Conservation (phyloP, 2,888 invertebrate species). For the Dusona sp. region DNA sequence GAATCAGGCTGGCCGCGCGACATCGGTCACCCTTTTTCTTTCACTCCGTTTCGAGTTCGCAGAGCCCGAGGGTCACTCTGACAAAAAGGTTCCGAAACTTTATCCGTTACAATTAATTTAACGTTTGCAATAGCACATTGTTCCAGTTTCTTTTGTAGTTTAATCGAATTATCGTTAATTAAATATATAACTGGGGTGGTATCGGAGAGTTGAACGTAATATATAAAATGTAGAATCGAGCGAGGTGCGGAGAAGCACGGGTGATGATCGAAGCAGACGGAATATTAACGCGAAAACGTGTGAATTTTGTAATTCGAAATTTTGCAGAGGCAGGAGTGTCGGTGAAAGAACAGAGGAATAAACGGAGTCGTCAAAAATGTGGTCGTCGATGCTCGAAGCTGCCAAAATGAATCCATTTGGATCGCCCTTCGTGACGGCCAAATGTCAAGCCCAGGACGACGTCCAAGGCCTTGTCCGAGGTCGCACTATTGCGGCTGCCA, state of each 20-base stretch:
- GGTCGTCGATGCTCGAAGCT: slow-evolving; percentile 84
- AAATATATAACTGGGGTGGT: slow-evolving; percentile 1
- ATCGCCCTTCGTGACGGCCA: slow-evolving; percentile 81
- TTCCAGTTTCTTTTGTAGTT: neutral
- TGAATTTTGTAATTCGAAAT: slow-evolving; percentile 22
- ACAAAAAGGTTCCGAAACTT: slow-evolving; percentile 66
- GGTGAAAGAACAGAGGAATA: slow-evolving; percentile 20
- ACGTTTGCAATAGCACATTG: slow-evolving; percentile 5
- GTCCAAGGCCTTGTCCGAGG: slow-evolving; percentile 80
- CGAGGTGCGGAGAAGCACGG: neutral
- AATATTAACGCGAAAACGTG: slow-evolving; percentile 41
- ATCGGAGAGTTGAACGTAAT: neutral
- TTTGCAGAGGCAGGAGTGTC: slow-evolving; percentile 67
- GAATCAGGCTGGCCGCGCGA: slow-evolving; percentile 64
- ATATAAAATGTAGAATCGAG: slow-evolving; percentile 1
- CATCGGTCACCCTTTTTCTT: slow-evolving; percentile 71
- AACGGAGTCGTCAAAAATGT: slow-evolving; percentile 80
- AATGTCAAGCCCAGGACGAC: slow-evolving; percentile 81
- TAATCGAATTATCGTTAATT: slow-evolving; percentile 54
- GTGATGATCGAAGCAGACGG: slow-evolving; percentile 35
- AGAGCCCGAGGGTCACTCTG: slow-evolving; percentile 74
- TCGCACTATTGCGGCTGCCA: slow-evolving; percentile 83
- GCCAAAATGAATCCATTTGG: slow-evolving; percentile 84
- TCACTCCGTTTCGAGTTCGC: slow-evolving; percentile 78
- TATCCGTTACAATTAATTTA: slow-evolving; percentile 51